A percentile compares a stretch with the other conserved stretches of the same genome.
Evolutionary conservation across 53 echinoderm and acorn worm genomes (phyloP).

Genomic region (Hippasteria phrygiana): DNA sequence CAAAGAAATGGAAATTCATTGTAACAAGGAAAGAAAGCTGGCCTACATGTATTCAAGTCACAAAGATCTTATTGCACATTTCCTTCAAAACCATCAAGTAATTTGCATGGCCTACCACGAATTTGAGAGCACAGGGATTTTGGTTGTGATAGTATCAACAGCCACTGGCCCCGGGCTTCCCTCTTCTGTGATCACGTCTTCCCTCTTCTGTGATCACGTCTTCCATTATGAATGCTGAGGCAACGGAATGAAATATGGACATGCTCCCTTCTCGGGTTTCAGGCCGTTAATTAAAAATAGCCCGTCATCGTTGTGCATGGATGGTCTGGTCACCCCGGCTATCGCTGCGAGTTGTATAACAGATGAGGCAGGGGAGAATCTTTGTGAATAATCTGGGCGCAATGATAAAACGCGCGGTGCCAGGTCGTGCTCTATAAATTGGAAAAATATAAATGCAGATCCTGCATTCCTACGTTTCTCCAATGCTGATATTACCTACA

Average conservation of each 20-base stretch:
- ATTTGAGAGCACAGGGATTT: too few relatives aligned
- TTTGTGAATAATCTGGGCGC: not conserved
- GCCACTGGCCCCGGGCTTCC: not conserved
- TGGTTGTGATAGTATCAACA: not conserved
- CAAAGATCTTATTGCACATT: too few relatives aligned
- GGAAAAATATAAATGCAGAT: not conserved
- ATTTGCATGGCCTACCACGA: too few relatives aligned
- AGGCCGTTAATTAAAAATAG: slow-evolving; percentile 4
- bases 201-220: not conserved
- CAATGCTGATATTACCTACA: not conserved
- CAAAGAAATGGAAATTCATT: too few relatives aligned
- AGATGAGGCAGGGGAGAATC: not conserved
- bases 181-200: too few relatives aligned
- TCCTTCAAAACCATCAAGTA: too few relatives aligned
- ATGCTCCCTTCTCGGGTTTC: not conserved
- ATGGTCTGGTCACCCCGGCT: not conserved
- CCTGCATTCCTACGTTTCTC: not conserved
- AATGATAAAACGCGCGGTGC: not conserved
- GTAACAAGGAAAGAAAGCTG: too few relatives aligned
- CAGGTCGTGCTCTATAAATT: not conserved
- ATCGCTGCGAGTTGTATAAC: not conserved
- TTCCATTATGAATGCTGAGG: not conserved
- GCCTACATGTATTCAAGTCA: too few relatives aligned
- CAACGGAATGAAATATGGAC: not conserved
- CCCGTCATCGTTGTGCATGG: not conserved